Evolutionary conservation across 1,140 invertebrate species (phyloP).

Genomic region (Coelopa frigida): DNA sequence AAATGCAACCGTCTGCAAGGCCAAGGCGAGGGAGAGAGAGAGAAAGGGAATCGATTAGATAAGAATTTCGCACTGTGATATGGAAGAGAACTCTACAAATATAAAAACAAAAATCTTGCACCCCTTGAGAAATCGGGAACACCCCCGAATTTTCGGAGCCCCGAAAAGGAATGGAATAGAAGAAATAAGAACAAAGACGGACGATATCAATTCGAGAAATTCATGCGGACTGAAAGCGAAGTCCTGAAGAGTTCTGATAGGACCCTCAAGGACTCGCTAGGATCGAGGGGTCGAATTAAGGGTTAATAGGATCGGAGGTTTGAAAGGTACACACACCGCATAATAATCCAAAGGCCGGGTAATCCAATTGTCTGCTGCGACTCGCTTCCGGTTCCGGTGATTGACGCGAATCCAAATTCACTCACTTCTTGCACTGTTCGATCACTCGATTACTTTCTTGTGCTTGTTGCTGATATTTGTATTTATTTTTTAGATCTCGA

Average conservation of each 20-base stretch:
- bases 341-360: constrained; percentile 9
- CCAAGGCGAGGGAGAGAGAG: too few relatives aligned
- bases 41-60: not conserved
- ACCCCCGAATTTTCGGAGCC: not conserved
- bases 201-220: not conserved
- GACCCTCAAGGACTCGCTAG: too few relatives aligned
- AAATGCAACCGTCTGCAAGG: constrained; percentile 10
- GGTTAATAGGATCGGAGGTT: too few relatives aligned
- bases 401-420: too few relatives aligned
- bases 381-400: not conserved
- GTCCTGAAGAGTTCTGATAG: too few relatives aligned
- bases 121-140: constrained; percentile 1
- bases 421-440: not conserved
- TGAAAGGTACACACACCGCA: constrained; percentile 9
- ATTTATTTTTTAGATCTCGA: constrained; percentile 3
- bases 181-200: not conserved
- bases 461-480: not conserved
- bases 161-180: not conserved
- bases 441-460: not conserved
- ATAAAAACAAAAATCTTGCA: not conserved
- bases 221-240: not conserved
- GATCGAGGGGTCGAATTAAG: too few relatives aligned
- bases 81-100: not conserved
- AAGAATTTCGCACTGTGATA: not conserved
- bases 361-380: not conserved